Conservation (phyloP, 2,888 invertebrate species). For the Eudasyphora cyanicolor region DNA sequence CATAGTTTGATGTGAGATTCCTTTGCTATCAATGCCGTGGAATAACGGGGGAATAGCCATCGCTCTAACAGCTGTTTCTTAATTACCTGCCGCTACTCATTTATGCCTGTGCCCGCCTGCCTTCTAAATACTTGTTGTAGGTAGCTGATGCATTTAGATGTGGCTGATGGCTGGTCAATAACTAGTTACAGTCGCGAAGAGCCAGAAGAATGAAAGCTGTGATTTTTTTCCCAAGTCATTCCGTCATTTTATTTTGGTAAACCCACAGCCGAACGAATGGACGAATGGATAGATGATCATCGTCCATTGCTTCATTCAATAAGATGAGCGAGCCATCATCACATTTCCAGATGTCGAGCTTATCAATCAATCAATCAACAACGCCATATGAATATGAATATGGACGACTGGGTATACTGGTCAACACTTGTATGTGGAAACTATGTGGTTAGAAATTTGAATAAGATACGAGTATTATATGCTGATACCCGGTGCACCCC, state of each 20-base stretch:
- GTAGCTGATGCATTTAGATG: constrained; percentile 48
- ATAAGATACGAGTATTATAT: too few species aligned
- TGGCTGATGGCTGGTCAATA: background rate
- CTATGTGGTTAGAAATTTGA: too few species aligned
- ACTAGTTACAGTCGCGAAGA: constrained; percentile 48
- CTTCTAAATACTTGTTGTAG: constrained; percentile 40
- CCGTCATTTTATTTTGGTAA: constrained; percentile 51
- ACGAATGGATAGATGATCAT: constrained; percentile 22
- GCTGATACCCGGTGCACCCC: too few species aligned
- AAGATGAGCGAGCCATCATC: constrained; percentile 43
- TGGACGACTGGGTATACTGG: background rate
- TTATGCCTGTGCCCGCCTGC: constrained; percentile 5
- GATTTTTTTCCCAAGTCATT: constrained; percentile 55
- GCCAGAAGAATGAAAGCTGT: constrained; percentile 54
- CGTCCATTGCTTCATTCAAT: constrained; percentile 35
- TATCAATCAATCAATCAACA: constrained; percentile 63
- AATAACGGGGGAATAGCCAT: constrained; percentile 7
- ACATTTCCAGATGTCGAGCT: constrained; percentile 53
- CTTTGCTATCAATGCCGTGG: background rate
- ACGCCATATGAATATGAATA: constrained; percentile 8
- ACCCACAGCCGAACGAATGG: background rate
- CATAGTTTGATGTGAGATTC: constrained; percentile 44
- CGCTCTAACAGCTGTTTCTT: constrained; percentile 53
- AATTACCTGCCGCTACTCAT: constrained; percentile 55
- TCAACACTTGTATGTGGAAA: background rate